phyloP scores from a whole-genome alignment of 2,888 invertebrate species.

The Drymonia ruficornis region DNA sequence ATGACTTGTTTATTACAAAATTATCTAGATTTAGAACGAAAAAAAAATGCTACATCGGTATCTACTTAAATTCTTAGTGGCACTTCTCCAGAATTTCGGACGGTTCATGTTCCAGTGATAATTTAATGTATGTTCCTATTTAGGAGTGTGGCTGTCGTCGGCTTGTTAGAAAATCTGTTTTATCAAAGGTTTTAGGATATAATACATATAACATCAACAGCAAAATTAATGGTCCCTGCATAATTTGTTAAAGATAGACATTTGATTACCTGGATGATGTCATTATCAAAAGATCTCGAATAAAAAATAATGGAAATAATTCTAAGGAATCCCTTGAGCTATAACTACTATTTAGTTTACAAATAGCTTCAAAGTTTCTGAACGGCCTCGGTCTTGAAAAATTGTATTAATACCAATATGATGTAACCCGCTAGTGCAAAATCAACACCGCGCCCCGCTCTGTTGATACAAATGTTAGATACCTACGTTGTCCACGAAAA shows the following conservation, averaged over 20 bases:
- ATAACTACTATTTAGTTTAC: background rate
- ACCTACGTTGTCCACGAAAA: slow-evolving; percentile 14
- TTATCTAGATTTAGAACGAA: background rate
- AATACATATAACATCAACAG: background rate
- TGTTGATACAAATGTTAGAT: slow-evolving; percentile 17
- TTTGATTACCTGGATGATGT: background rate
- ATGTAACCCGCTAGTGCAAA: slow-evolving; percentile 23
- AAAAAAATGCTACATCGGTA: background rate
- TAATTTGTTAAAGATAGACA: background rate
- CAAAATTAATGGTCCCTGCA: background rate
- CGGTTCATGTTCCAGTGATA: background rate
- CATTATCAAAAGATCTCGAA: background rate
- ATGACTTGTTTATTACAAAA: slow-evolving; percentile 2
- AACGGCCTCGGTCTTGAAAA: slow-evolving; percentile 26
- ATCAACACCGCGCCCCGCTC: slow-evolving; percentile 10
- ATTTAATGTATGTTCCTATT: background rate
- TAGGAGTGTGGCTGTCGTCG: background rate
- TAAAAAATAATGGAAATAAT: too few species aligned
- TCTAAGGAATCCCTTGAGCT: too few species aligned
- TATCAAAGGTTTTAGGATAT: background rate
- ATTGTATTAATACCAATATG: slow-evolving; percentile 19
- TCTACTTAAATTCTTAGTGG: background rate
- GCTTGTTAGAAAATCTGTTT: background rate
- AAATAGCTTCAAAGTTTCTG: slow-evolving; percentile 5
- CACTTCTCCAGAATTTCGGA: background rate